These are phyloP conservation scores for Mactra quadrangularis DNA, from an alignment of 1,140 invertebrate species.

Conservation along the genomic window DNA sequence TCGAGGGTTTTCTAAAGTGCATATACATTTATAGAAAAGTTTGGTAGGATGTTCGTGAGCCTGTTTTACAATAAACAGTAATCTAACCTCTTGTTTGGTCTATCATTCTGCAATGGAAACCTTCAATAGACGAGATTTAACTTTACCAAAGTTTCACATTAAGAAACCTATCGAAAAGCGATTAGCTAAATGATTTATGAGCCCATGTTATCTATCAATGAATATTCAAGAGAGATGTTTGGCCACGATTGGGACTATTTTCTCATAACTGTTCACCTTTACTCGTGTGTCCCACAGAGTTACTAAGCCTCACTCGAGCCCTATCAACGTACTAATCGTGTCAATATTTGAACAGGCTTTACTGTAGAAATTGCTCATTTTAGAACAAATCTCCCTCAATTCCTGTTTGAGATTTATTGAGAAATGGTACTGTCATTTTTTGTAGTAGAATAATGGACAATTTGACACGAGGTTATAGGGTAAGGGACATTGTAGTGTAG, in stretches of 20 bases:
- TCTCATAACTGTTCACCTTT: not conserved
- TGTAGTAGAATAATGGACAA: not conserved
- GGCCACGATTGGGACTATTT: not conserved
- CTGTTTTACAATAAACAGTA: slow-evolving; percentile 19
- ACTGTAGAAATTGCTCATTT: not conserved
- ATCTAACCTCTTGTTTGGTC: slow-evolving; percentile 16
- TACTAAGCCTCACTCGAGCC: slow-evolving; percentile 12
- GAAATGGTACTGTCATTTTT: no score
- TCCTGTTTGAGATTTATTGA: no score
- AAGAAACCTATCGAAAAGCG: slow-evolving; percentile 39
- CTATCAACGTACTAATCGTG: slow-evolving; percentile 17
- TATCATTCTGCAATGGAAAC: slow-evolving; percentile 15
- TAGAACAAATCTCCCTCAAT: slow-evolving; percentile 12
- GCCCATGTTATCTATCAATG: slow-evolving; percentile 12
- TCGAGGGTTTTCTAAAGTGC: slow-evolving; percentile 4
- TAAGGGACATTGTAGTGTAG: no score
- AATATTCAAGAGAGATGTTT: not conserved
- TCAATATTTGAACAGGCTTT: slow-evolving; percentile 26
- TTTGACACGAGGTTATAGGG: not conserved
- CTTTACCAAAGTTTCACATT: slow-evolving; percentile 1
- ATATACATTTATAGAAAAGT: not conserved
- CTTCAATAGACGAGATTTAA: slow-evolving; percentile 15
- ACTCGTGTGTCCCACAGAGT: not conserved
- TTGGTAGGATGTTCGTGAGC: not conserved
- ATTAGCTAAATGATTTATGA: slow-evolving; percentile 51